Percentiles rank a stretch among this genome's conserved stretches.
Conservation (phyloP, 2,797 vertebrate genomes). For the Todus mexicanus region DNA sequence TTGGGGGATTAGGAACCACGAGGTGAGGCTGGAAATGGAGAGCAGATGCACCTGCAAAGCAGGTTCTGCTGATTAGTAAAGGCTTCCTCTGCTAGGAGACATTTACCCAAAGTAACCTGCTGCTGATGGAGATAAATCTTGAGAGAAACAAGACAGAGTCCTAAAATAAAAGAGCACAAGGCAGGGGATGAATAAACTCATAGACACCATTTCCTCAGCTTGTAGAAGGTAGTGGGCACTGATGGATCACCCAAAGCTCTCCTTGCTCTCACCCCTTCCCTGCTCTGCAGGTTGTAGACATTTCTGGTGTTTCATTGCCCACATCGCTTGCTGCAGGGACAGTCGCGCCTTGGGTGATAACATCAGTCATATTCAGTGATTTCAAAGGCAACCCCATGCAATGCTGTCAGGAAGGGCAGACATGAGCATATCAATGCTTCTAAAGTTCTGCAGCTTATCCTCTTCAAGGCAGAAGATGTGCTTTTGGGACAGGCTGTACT, state of each 20-base stretch:
- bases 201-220: background rate
- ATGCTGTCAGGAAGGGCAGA: background rate
- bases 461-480: background rate
- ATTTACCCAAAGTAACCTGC: background rate
- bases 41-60: background rate
- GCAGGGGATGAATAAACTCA: background rate
- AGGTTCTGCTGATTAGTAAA: background rate
- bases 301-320: background rate
- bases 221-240: background rate
- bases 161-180: background rate
- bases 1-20: background rate
- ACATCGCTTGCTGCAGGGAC: background rate
- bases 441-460: background rate
- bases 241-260: background rate
- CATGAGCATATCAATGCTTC: background rate
- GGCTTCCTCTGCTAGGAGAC: background rate
- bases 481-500: background rate
- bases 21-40: background rate
- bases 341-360: background rate
- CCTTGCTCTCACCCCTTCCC: background rate
- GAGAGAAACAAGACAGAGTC: background rate
- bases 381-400: background rate
- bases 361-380: background rate
- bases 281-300: background rate
- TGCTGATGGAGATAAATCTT: background rate